A percentile compares a stretch with the other conserved stretches of the same genome.
Evolutionary conservation across 2,113 vertebrate genomes (phyloP).

Genomic region (Cygnus buccinator): DNA sequence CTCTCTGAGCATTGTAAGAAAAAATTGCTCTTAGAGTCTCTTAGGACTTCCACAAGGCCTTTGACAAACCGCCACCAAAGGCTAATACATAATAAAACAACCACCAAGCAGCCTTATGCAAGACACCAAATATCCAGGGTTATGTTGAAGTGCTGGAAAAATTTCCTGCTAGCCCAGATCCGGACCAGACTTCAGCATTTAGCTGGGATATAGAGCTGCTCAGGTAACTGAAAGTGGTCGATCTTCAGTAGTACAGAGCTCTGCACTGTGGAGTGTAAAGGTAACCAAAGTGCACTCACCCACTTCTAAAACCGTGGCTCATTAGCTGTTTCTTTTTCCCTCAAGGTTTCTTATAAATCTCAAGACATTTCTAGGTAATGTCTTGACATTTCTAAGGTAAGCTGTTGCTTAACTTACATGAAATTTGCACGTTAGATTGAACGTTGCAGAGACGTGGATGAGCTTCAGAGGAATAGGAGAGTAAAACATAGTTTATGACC

Average conservation of each 20-base stretch:
- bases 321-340: not conserved
- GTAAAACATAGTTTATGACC: not conserved
- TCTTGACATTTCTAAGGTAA: no score
- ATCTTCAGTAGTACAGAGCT: fast-evolving
- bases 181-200: not conserved
- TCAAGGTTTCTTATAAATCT: not conserved
- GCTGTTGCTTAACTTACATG: not conserved
- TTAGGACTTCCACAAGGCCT: not conserved
- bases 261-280: not conserved
- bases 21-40: not conserved
- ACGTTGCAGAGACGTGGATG: not conserved
- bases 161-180: not conserved
- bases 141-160: not conserved
- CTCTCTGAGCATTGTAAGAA: not conserved
- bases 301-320: not conserved
- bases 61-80: not conserved
- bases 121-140: not conserved
- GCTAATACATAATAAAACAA: not conserved
- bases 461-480: not conserved
- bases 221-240: not conserved
- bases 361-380: not conserved
- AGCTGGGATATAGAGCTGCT: not conserved
- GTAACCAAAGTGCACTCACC: not conserved
- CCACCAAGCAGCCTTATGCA: not conserved
- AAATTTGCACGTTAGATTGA: not conserved